Evolutionary conservation across 2,113 vertebrate genomes (phyloP).

Genomic region (Trematomus loennbergii): DNA sequence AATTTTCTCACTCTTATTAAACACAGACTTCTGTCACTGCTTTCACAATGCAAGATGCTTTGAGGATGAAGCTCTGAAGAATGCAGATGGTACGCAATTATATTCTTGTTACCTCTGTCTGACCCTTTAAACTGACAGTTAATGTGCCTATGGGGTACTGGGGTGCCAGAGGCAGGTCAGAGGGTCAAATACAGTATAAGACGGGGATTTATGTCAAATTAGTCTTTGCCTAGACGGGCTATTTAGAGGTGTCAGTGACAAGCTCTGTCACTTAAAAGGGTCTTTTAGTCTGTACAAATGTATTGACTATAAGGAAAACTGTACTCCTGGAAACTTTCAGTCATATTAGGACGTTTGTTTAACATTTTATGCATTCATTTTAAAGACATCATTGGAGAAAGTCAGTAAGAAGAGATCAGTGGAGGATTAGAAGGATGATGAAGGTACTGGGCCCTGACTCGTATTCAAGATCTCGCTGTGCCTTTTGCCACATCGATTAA

Average conservation of each 20-base stretch:
- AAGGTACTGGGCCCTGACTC: background rate
- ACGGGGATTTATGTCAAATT: slow-evolving; percentile 82
- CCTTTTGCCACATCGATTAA: background rate
- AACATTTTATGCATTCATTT: background rate
- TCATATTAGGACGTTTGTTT: slow-evolving; percentile 9
- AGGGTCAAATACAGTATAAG: slow-evolving; percentile 79
- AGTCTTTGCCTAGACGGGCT: slow-evolving; percentile 65
- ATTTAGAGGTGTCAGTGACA: slow-evolving; percentile 54
- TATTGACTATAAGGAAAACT: slow-evolving; percentile 10
- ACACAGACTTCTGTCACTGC: slow-evolving; percentile 46
- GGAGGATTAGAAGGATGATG: background rate
- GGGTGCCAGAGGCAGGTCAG: slow-evolving; percentile 67
- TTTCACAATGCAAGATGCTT: slow-evolving; percentile 69
- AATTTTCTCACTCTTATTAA: slow-evolving; percentile 37
- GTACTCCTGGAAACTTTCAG: background rate
- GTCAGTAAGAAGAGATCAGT: background rate
- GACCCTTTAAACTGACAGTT: slow-evolving; percentile 81
- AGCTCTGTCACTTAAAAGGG: slow-evolving; percentile 14
- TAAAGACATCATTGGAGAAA: background rate
- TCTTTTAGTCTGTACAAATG: slow-evolving; percentile 1
- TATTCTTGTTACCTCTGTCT: slow-evolving; percentile 74
- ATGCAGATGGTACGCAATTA: slow-evolving; percentile 74
- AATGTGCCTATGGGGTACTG: slow-evolving; percentile 75
- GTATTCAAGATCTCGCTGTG: background rate
- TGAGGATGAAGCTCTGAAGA: slow-evolving; percentile 71